Evolutionary conservation across 2,888 invertebrate species (phyloP).

Genomic region (Hydriomena furcata): DNA sequence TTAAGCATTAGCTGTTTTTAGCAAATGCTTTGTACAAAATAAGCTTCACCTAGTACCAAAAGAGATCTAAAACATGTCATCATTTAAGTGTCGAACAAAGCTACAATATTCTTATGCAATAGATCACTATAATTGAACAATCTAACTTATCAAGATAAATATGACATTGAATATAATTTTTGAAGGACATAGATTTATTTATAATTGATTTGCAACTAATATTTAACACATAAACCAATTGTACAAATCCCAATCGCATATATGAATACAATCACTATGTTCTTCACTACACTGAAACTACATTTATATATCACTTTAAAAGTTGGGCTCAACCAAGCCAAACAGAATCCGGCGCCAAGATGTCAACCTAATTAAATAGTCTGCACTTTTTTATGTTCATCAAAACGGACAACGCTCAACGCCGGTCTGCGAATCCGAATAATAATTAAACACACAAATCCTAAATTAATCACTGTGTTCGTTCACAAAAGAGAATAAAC

Average conservation of each 20-base stretch:
- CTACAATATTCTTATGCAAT: conserved; percentile 16
- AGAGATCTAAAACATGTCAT: conserved; percentile 10
- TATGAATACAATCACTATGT: conserved; percentile 16
- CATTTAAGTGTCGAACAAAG: conserved; percentile 15
- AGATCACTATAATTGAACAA: conserved; percentile 3
- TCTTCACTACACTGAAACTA: conserved; percentile 19
- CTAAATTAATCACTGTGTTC: conserved; percentile 25
- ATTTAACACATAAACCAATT: conserved; percentile 15
- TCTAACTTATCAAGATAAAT: conserved; percentile 12
- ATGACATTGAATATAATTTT: conserved; percentile 5
- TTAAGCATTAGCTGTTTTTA: neutral
- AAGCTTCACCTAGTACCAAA: conserved; percentile 14
- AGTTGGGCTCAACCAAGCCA: neutral
- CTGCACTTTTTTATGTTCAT: no score
- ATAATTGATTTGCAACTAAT: conserved; percentile 4
- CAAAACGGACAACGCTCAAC: neutral
- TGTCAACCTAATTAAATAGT: neutral
- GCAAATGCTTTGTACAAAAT: neutral
- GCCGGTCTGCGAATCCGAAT: neutral
- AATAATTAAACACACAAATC: conserved; percentile 14
- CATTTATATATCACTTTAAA: neutral
- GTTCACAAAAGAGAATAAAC: conserved; percentile 20
- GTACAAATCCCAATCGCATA: conserved; percentile 13
- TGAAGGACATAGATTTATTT: conserved; percentile 1
- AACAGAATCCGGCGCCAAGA: neutral